Evolutionary conservation across 1,140 invertebrate species (phyloP), one percentile per base, ranked within the genome.

Genomic region (Sipha flava): DNA sequence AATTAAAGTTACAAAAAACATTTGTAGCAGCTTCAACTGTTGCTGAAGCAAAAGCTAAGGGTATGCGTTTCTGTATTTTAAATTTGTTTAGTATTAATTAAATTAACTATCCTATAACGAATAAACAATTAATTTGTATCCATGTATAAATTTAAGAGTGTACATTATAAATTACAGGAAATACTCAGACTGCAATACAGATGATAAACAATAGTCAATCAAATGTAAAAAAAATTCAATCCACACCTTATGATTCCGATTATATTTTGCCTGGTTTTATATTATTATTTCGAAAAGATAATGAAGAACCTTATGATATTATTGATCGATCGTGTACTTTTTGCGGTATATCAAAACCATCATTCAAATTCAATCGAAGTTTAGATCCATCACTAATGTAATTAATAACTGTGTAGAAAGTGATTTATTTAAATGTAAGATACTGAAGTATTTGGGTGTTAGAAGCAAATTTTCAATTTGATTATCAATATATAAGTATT

Each of bases 11-110:
- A 12, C 90, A 93, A 83, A 86, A 92, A 77, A 93, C 91, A 0
- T 94, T 93, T 86, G 90, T 94, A 0, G 86, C 89, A 83, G 92
- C 92, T 23, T 92, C 91, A 23, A 91, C 92, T 83, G 92, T 92
- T 29, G 86, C 86, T 16, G 84, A 83, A 79, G 91, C 91, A 2
- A 91, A 90, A 85, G 88, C 90, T 77, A 91, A 92, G 86, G 90
- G 88, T 73, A 89, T 85, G 87, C 86, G 84, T n/a, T n/a, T n/a
- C n/a, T n/a, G n/a, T n/a, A n/a, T n/a, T n/a, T n/a, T n/a, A n/a
- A n/a, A n/a, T n/a, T n/a, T n/a, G n/a, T n/a, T n/a, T n/a, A n/a
- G n/a, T n/a, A n/a, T n/a, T n/a, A n/a, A n/a, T n/a, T n/a, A n/a
- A n/a, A n/a, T n/a, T n/a, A n/a, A n/a, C n/a, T n/a, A n/a, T n/a